Base-by-base conservation (phyloP, 2,797 vertebrate species). In the Chelidonichthys spinosus region DNA sequence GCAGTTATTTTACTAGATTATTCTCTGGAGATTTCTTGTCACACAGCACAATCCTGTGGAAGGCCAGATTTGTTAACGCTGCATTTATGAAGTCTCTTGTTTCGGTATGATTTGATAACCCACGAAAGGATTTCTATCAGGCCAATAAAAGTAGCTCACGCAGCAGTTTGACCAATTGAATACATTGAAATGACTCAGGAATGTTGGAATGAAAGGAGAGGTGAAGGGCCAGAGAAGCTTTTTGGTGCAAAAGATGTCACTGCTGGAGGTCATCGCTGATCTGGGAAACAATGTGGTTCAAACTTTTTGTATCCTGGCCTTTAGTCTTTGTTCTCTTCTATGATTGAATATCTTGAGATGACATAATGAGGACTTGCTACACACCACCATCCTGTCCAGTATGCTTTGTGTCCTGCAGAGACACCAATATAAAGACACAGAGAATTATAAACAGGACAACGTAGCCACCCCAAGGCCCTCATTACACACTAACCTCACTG, bases 81-180 rank as follows among this genome's bases (percentile, higher is more conserved):
- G 72, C 74, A 80, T 83, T 79, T 77, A 80, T 63, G 63, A 82
- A 74, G 46, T 46, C 11, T 46, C 39, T 79, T 79, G 47, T 86
- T 82, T 63, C 66, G 66, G 76, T 76, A 53, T 46, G 10, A 33
- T 11, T 37, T 66, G 69, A 72, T 54, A 64, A 40, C 58, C 35
- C 52, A 3, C n/a, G 58, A 52, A 61, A 54, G 70, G 62, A 73
- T 74, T 70, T 70, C 17, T 59, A 53, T 74, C 49, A 61, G 56
- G 64, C 37, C 74, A 72, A 66, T 68, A 63, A 83, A 77, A 73
- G 66, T 54, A 54, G 61, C 60, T 58, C 10, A 62, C 7, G 32
- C 68, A 75, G 78, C 69, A 72, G 50, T 82, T 78, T 76, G 52
- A 35, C 15, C 56, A 63, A 63, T 46, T 81, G 47, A 54, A 59